Evolutionary conservation across 2,888 invertebrate species (phyloP), one percentile per base, ranked within the genome.

Genomic region (Pachydiplax longipennis): DNA sequence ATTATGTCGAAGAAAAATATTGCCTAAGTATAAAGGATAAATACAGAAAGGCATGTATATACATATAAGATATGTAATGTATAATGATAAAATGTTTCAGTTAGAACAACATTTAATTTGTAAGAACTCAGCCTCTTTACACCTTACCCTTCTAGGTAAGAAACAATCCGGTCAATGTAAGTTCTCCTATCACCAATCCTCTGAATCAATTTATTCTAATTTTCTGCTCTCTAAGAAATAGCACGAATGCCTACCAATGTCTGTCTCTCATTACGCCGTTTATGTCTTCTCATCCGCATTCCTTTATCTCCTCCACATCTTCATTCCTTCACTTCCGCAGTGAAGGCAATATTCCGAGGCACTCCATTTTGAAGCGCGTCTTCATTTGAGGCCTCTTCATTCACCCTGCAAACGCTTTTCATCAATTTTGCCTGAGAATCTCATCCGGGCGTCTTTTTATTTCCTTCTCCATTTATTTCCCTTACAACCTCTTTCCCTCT

Each of bases 391-490:
- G 6, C 44, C 44, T 44, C 83, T 83, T 83, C 83, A 83, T 83
- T 58, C 83, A 31, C 83, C 53, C 31, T 58, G 83, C 83, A 18
- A 37, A 83, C 83, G 31, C 83, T 58, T 58, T 83, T 83, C 83
- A 83, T 83, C 83, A 83, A 83, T 83, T 53, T 83, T 58, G 53
- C 35, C 58, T 25, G 35, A 31, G 83, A 58, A 83, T 58, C 83
- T 58, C 83, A 61, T 53, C 35, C 35, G 25, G 83, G 53, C 15
- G 15, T 37, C 58, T 37, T 80, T 35, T 31, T 35, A 37, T 35
- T 35, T 37, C 37, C 37, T 35, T n/a, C 2, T 80, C 80, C 48
- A 25, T 18, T 13, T 40, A 37, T 81, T 40, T 40, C 22, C 44
- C 48, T 53, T n/a, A 18, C 65, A 0, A 25, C 31, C 48, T 25